These are phyloP conservation scores for Apis florea DNA, from an alignment of 1,140 invertebrate species.

Conservation along the genomic window DNA sequence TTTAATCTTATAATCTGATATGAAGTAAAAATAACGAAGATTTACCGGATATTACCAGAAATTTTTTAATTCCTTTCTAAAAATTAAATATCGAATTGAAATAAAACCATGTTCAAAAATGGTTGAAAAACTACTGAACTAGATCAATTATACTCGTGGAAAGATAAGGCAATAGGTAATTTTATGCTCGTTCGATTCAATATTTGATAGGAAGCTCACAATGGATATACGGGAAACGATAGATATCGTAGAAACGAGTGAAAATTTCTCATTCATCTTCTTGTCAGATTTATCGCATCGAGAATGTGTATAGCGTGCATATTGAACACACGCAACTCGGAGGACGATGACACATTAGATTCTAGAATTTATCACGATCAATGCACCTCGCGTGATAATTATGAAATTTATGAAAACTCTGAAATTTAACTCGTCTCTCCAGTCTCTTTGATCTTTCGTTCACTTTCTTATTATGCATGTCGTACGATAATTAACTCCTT, in stretches of 20 bases:
- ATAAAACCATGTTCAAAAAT: too few species aligned
- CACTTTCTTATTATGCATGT: neutral
- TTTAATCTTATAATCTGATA: too few species aligned
- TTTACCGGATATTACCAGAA: too few species aligned
- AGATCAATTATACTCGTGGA: too few species aligned
- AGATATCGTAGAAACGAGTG: neutral
- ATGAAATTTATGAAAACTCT: slow-evolving; percentile 11
- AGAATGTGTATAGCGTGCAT: neutral
- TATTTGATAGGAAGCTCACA: neutral
- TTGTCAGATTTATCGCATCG: slow-evolving; percentile 2
- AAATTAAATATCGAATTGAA: too few species aligned
- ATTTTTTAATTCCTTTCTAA: too few species aligned
- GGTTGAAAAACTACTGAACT: too few species aligned
- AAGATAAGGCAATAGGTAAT: neutral
- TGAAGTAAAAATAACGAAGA: too few species aligned
- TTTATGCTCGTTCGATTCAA: neutral
- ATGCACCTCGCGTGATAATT: neutral
- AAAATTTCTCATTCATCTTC: neutral
- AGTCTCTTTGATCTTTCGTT: neutral
- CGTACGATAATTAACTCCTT: neutral
- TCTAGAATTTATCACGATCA: neutral
- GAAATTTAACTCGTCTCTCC: too few species aligned
- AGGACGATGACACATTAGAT: slow-evolving; percentile 7
- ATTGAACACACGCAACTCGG: neutral
- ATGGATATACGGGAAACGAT: too few species aligned